Evolutionary conservation across 2,113 vertebrate genomes (phyloP), one percentile per base, ranked within the genome.

Genomic region (Colistium nudipinnis): DNA sequence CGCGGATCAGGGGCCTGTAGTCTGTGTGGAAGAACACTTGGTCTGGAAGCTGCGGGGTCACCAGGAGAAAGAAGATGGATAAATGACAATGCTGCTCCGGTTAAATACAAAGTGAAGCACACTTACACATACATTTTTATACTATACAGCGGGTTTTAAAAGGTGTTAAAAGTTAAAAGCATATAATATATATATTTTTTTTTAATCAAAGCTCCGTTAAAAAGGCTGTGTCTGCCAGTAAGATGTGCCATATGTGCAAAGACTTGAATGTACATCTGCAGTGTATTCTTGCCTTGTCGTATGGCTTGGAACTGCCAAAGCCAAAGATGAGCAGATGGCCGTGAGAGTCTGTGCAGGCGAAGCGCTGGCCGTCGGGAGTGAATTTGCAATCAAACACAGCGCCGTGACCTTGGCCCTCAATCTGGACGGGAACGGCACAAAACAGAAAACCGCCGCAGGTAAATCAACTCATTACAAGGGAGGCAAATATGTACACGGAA

Each of bases 11-110:
- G 0, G 98, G 98, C 49, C 98, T 92, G 54, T 98, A 99, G 87
- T 99, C 98, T 9, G 98, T 99, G 86, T 99, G 98, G 89, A 99
- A 99, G 90, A 99, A 99, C 91, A 99, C 96, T 90, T 99, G 97
- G 86, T 99, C 97, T 65, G 98, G 98, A 89, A 99, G 97, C 98
- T 99, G 82, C 4, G 47, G 2, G 22, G 53, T 44, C 35, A 65
- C 9, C 30, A 68, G 39, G 33, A 49, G 59, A 35, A 45, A 33
- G 19, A 41, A 3, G 43, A 4, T 12, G 16, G 17, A 30, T 43
- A 14, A 43, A 12, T 22, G 2, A 47, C 4, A 16, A 17, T 33
- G 36, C 20, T 27, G 27, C 27, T 49, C 64, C 30, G 38, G 35
- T 52, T 45, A 43, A 38, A 38, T 4, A 63, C n/a, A n/a, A n/a